phyloP scores from a whole-genome alignment of 2,797 vertebrate species.

The Sternotherus odoratus region DNA sequence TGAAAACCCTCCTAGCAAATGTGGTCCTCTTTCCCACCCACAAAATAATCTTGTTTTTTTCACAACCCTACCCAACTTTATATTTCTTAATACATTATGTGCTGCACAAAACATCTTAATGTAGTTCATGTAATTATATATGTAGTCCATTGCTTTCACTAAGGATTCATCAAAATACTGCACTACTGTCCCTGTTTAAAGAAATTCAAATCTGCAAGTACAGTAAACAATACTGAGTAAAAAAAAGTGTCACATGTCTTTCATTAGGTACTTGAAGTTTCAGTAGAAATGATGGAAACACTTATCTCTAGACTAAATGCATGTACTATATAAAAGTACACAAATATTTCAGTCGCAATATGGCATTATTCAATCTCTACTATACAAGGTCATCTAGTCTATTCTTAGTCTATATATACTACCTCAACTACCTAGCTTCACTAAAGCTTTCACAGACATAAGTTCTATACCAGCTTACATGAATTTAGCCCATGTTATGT shows the following conservation, averaged over 20 bases:
- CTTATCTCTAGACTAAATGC: background rate
- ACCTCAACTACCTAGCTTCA: background rate
- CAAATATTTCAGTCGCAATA: background rate
- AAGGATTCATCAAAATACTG: background rate
- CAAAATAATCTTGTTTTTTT: background rate
- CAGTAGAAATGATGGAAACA: fast-evolving
- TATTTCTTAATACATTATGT: background rate
- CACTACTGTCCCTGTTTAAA: background rate
- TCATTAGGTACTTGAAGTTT: fast-evolving
- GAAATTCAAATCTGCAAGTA: background rate
- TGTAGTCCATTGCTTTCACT: background rate
- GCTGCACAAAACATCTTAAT: background rate
- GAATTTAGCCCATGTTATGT: fast-evolving
- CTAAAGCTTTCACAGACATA: background rate
- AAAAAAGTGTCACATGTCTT: background rate
- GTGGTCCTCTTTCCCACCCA: background rate
- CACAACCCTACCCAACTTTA: background rate
- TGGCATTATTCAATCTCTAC: background rate
- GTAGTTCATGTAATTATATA: background rate
- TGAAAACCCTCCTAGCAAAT: background rate
- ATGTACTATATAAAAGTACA: background rate
- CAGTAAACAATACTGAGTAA: background rate
- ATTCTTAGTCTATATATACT: background rate
- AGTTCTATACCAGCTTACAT: fast-evolving
- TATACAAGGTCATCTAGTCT: background rate